Evolutionary conservation across 2,113 vertebrate genomes (phyloP).

Genomic region (Colaptes auratus): DNA sequence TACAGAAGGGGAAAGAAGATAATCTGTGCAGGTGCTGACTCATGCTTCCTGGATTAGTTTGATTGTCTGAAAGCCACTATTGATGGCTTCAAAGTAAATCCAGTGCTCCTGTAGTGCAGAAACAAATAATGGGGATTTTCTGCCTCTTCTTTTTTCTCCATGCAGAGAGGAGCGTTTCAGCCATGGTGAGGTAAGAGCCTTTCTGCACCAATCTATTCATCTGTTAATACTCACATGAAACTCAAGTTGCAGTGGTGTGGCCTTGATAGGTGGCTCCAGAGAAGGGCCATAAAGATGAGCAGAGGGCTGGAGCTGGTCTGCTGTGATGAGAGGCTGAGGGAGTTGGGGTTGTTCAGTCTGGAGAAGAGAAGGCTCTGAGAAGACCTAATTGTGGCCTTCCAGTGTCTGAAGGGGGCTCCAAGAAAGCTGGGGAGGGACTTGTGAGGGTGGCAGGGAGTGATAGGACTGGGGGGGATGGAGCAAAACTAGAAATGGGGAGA

Average conservation of each 20-base stretch:
- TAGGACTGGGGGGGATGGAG: too few species aligned
- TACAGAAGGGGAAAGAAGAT: background rate
- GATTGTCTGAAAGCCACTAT: background rate
- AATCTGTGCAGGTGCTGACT: background rate
- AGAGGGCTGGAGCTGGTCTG: too few species aligned
- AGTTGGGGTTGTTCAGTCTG: too few species aligned
- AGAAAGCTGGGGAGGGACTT: too few species aligned
- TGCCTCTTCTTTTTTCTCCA: background rate
- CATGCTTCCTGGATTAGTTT: background rate
- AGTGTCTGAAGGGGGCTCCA: too few species aligned
- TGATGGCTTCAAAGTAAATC: background rate
- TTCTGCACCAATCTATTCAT: background rate
- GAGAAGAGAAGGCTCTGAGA: too few species aligned
- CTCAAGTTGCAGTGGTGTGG: background rate
- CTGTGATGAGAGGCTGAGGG: too few species aligned
- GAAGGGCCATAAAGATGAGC: too few species aligned
- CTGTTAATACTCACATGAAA: background rate
- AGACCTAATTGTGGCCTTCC: too few species aligned
- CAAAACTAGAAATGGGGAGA: too few species aligned
- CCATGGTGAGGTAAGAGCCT: constrained; percentile 88
- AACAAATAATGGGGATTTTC: constrained; percentile 18
- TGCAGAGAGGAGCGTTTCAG: constrained; percentile 81
- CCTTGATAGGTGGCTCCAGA: background rate
- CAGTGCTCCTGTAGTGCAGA: background rate
- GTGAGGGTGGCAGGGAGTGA: too few species aligned